Base-by-base conservation (phyloP, 2,888 invertebrate species). In the Sarcophaga carnaria region DNA sequence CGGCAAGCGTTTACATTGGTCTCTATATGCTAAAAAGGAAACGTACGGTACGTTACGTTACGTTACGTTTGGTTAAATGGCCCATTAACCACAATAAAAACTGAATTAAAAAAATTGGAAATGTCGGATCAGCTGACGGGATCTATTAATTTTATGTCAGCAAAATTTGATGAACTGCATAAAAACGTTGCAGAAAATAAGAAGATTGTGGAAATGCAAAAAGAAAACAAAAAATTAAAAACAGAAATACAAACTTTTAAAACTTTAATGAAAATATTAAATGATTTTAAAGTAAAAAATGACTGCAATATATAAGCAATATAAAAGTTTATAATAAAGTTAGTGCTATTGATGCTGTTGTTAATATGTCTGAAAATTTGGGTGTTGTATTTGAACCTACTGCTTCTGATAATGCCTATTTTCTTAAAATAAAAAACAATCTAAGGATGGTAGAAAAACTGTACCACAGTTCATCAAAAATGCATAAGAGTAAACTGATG, bases 101-200 rank as follows among this genome's bases (percentile, higher is more conserved):
- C 4, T 3, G 17, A 69, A 69, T 47, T 69, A 47, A 14, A 69
- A 69, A 69, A 47, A 37, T 47, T 69, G 1, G 5, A 27, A 12
- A 47, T n/a, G n/a, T 67, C 45, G 67, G 67, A 67, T 67, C 25
- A 67, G 45, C 67, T 67, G 14, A 67, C 45, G 12, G 67, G 45
- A 45, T 67, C 67, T 45, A 17, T 67, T 67, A 67, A 45, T 4
- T 20, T 20, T 20, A 20, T 20, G 20, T 20, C 1, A 20, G 20
- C 20, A 20, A 20, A 20, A 20, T 20, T 20, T 20, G 20, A 20
- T 20, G 20, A 20, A 20, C 20, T 20, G 20, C 20, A 20, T 20
- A 20, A 20, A 20, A 20, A 20, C 20, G 20, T 20, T 20, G 20
- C 20, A 20, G 20, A 20, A 20, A 20, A 20, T 20, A 20, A 20